Percentiles rank a stretch among this genome's conserved stretches.
Conservation (phyloP, 1,140 invertebrate species). For the Manduca sexta region DNA sequence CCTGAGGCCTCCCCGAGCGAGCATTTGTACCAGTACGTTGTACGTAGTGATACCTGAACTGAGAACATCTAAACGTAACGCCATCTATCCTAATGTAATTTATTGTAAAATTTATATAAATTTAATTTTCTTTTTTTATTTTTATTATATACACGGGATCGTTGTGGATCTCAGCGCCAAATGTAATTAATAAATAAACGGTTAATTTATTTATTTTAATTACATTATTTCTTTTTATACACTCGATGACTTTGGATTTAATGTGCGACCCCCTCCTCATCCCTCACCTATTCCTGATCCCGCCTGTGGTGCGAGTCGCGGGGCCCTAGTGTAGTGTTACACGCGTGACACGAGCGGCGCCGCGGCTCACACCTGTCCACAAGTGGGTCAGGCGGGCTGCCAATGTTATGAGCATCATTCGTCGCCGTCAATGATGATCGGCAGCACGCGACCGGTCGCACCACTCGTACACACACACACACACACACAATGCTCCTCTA, state of each 20-base stretch:
- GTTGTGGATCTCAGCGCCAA: conserved; percentile 69
- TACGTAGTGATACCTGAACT: conserved; percentile 71
- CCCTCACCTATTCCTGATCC: not conserved
- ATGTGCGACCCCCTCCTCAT: not conserved
- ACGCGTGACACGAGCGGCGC: conserved; percentile 11
- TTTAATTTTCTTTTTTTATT: conserved; percentile 72
- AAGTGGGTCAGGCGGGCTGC: conserved; percentile 41
- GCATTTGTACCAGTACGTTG: conserved; percentile 60
- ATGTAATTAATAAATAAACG: conserved; percentile 74
- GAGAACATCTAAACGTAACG: conserved; percentile 70
- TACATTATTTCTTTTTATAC: conserved; percentile 73
- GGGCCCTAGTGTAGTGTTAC: conserved; percentile 15
- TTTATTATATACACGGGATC: conserved; percentile 69
- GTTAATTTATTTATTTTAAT: conserved; percentile 73
- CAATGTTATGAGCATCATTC: conserved; percentile 20
- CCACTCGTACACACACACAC: not conserved
- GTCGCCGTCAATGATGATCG: conserved; percentile 6
- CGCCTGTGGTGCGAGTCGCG: not conserved
- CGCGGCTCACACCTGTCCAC: conserved; percentile 19
- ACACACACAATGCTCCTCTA: no score
- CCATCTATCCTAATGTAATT: conserved; percentile 71
- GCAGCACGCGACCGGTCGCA: not conserved
- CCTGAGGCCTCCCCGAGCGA: conserved; percentile 49
- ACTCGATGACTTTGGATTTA: conserved; percentile 52
- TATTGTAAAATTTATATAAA: conserved; percentile 73